Evolutionary conservation across 35 echinoderm and acorn worm genomes (phyloP).

Genomic region (Lytechinus variegatus): DNA sequence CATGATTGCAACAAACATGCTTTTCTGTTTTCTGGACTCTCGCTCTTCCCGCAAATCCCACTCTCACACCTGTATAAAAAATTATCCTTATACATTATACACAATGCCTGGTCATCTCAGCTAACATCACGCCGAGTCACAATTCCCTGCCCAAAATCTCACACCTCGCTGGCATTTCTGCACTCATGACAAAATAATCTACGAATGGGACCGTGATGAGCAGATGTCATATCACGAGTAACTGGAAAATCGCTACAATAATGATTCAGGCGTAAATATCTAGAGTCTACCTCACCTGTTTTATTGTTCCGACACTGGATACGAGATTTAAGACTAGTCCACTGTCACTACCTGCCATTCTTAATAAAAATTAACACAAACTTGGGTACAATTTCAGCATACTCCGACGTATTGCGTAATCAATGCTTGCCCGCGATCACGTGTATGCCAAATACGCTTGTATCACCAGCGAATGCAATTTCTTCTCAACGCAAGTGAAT

Average conservation of each 20-base stretch:
- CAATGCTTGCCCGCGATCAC: no score
- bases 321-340: neutral
- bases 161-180: no score
- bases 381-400: neutral
- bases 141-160: no score
- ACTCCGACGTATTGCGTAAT: no score
- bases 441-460: no score
- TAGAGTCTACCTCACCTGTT: slow-evolving; percentile 16
- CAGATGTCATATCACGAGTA: no score
- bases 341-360: neutral
- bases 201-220: neutral
- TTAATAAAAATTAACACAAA: neutral
- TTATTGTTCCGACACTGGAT: neutral
- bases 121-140: no score
- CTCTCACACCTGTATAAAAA: neutral
- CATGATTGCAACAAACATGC: neutral
- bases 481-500: no score
- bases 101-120: no score
- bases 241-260: neutral
- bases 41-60: neutral
- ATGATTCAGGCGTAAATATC: neutral
- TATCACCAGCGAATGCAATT: no score
- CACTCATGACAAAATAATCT: neutral
- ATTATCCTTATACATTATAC: no score
- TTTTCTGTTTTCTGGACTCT: neutral